Base-by-base conservation (phyloP, 2,797 vertebrate species). In the Anolis apletophallus region DNA sequence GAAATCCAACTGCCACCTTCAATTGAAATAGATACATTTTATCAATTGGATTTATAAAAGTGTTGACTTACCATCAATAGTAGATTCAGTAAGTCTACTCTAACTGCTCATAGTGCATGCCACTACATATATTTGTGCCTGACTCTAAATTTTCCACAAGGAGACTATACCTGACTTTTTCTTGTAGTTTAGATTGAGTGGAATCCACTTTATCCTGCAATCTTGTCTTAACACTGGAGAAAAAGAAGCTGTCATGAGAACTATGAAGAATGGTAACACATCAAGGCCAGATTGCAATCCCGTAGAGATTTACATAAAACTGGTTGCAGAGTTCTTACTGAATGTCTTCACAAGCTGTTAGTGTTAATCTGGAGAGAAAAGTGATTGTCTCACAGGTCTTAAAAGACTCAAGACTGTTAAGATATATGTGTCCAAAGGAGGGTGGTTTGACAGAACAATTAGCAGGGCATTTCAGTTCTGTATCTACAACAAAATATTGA, bases 231-330 rank as follows among this genome's bases (percentile, higher is more conserved):
- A 64, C 40, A 72, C n/a, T 32, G 29, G 67, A 79, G 64, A 73
- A 61, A 83, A 79, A 64, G 74, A 83, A 72, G 68, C 40, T 71
- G n/a, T 71, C 54, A 19, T 61, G 81, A 72, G 55, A 6, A 40
- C 74, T 79, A 64, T 83, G 75, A 72, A 83, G 55, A 72, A 73
- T 83, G 74, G 67, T 36, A 64, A 61, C 40, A 83, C 40, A 83
- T 73, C 75, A 79, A 87, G 61, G 67, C 81, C 86, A 87, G 81
- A 77, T 83, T 81, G 81, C 75, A 83, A 83, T 73, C 54, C 86
- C 54, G 16, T 64, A 73, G 55, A 83, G 55, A 79, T 79, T 64
- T 87, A 55, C 81, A 73, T 83, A 83, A 72, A 26, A 83, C 72
- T 72, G 75, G 81, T 73, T 79, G 67, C 67, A 87, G 55, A 64